Conservation (phyloP, 2,113 vertebrate genomes). For the Lipophrys pholis region DNA sequence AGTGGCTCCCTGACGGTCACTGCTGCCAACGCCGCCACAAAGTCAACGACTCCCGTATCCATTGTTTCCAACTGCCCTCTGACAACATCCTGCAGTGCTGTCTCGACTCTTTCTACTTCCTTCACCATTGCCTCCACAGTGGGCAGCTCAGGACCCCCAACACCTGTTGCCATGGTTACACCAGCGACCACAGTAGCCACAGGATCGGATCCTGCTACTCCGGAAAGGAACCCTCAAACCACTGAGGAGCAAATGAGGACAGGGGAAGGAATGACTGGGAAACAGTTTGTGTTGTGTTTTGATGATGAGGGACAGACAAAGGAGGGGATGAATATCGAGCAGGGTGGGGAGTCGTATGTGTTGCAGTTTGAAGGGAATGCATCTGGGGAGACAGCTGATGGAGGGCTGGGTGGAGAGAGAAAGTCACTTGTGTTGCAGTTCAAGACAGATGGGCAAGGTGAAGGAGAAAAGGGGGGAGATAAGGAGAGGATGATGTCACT, state of each 20-base stretch:
- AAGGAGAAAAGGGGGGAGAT: conserved; percentile 62
- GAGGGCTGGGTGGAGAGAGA: conserved; percentile 54
- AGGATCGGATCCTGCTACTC: conserved; percentile 22
- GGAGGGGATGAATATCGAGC: conserved; percentile 57
- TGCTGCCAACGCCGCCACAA: conserved; percentile 27
- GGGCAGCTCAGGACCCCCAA: conserved; percentile 46
- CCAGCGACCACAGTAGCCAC: conserved; percentile 30
- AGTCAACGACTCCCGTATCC: conserved; percentile 21
- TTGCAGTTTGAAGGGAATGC: conserved; percentile 77
- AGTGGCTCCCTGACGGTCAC: conserved; percentile 5
- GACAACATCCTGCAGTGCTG: conserved; percentile 30
- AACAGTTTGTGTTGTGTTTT: conserved; percentile 83
- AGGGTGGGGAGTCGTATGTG: conserved; percentile 75
- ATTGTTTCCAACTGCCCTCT: conserved; percentile 7
- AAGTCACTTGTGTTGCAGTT: conserved; percentile 81
- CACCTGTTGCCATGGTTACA: conserved; percentile 29
- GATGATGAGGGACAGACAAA: conserved; percentile 70
- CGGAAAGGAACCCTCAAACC: conserved; percentile 33
- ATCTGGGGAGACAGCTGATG: conserved; percentile 49
- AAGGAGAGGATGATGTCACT: conserved; percentile 80
- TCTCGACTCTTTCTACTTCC: conserved; percentile 29
- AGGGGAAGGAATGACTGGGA: conserved; percentile 55
- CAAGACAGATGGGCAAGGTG: conserved; percentile 68
- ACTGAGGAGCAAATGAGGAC: conserved; percentile 47
- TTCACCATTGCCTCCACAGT: conserved; percentile 21